A percentile compares a stretch with the other conserved stretches of the same genome.
Evolutionary conservation across 2,113 vertebrate species (phyloP).

Genomic region (Spea multiplicata): DNA sequence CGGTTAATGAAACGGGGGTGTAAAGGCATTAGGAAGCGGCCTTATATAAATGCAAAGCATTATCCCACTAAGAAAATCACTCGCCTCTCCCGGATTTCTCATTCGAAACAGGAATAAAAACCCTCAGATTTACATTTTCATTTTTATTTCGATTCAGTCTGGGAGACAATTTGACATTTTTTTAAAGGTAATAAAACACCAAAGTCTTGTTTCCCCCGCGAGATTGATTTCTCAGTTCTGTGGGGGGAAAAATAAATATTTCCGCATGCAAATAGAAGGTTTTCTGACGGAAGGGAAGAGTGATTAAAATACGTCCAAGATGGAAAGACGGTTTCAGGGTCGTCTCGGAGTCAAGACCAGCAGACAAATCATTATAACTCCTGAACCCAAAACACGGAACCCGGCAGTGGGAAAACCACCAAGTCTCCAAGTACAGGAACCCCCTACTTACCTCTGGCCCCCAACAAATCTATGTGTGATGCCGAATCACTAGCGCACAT

Average conservation of each 20-base stretch:
- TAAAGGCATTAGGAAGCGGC: neutral
- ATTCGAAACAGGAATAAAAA: conserved; percentile 16
- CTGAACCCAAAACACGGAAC: too few species aligned
- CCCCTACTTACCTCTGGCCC: too few species aligned
- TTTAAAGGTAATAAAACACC: conserved; percentile 36
- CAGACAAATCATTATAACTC: too few species aligned
- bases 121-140: conserved; percentile 36
- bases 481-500: too few species aligned
- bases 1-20: neutral
- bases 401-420: too few species aligned
- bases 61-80: conserved; percentile 13
- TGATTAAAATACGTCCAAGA: neutral
- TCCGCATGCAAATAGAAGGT: conserved; percentile 4
- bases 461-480: too few species aligned
- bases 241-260: conserved; percentile 36
- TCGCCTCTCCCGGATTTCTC: neutral
- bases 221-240: conserved; percentile 35
- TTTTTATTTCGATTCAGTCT: conserved; percentile 27
- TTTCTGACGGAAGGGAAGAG: neutral
- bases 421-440: too few species aligned
- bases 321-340: too few species aligned
- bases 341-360: too few species aligned
- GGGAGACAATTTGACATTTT: conserved; percentile 31
- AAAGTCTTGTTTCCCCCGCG: neutral
- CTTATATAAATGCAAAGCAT: conserved; percentile 34